phyloP scores from a whole-genome alignment of 2,797 vertebrate species.

The Taenioides sp. region DNA sequence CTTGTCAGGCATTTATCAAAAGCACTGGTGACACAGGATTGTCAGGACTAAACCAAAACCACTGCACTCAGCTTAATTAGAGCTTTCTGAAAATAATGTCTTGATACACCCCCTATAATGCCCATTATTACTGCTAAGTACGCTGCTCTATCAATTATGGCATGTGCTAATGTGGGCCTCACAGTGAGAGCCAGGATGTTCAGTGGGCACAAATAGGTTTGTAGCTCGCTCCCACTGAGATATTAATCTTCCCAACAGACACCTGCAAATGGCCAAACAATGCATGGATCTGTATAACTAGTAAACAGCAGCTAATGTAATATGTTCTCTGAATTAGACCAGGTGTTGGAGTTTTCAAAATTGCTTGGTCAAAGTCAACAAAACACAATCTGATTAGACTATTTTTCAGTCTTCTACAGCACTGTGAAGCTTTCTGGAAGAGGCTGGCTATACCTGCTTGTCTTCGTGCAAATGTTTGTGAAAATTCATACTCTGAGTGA shows the following conservation, averaged over 20 bases:
- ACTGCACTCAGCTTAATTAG: conserved; percentile 65
- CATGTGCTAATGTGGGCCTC: conserved; percentile 73
- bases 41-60: conserved; percentile 36
- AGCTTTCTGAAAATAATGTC: conserved; percentile 70
- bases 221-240: conserved; percentile 63
- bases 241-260: conserved; percentile 69
- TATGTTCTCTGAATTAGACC: not conserved
- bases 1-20: conserved; percentile 51
- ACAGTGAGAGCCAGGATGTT: conserved; percentile 67
- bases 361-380: not conserved
- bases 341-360: not conserved
- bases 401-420: not conserved
- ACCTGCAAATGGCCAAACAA: conserved; percentile 44
- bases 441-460: not conserved
- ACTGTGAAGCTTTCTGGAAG: too few relatives aligned
- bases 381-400: not conserved
- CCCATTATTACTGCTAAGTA: conserved; percentile 78
- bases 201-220: conserved; percentile 69
- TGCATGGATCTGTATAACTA: conserved; percentile 29
- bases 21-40: conserved; percentile 45
- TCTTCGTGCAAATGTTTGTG: not conserved
- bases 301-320: conserved; percentile 15
- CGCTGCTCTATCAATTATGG: conserved; percentile 76
- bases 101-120: conserved; percentile 70
- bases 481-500: not conserved